phyloP scores from a whole-genome alignment of 2,888 invertebrate species.

The Argynnis bischoffii region DNA sequence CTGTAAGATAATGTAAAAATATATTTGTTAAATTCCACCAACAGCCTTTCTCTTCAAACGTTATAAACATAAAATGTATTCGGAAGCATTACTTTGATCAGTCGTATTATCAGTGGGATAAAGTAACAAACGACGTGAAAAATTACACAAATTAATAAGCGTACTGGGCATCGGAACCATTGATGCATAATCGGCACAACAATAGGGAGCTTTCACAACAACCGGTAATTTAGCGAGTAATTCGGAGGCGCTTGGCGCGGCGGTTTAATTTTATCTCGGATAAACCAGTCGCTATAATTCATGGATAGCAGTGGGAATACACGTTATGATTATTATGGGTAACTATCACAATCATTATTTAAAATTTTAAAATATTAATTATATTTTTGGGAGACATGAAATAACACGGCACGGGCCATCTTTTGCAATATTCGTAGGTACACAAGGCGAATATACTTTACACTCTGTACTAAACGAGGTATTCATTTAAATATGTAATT shows the following conservation, averaged over 20 bases:
- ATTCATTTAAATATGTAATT: too few relatives aligned
- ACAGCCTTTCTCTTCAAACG: too few relatives aligned
- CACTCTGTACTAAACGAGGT: too few relatives aligned
- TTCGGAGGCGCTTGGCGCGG: slow-evolving; percentile 58
- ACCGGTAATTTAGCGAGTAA: slow-evolving; percentile 70
- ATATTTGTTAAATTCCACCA: too few relatives aligned
- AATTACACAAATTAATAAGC: slow-evolving; percentile 30
- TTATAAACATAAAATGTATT: too few relatives aligned
- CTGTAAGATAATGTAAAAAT: too few relatives aligned
- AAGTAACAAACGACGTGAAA: slow-evolving; percentile 23
- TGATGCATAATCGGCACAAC: slow-evolving; percentile 57
- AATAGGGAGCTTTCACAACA: slow-evolving; percentile 58
- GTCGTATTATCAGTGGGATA: not conserved
- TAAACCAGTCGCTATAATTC: slow-evolving; percentile 64
- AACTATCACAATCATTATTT: slow-evolving; percentile 16
- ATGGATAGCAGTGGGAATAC: slow-evolving; percentile 53
- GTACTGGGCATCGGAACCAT: slow-evolving; percentile 51
- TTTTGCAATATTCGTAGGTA: too few relatives aligned
- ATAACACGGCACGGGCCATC: not conserved
- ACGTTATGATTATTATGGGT: slow-evolving; percentile 36
- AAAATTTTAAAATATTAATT: slow-evolving; percentile 5
- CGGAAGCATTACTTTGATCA: not conserved
- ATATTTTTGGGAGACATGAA: not conserved
- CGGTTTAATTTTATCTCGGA: slow-evolving; percentile 69
- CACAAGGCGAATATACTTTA: too few relatives aligned